A percentile compares a stretch with the other conserved stretches of the same genome.
These are phyloP conservation scores for Mustela nigripes DNA, from an alignment of 2,113 vertebrate genomes.

Conservation along the genomic window DNA sequence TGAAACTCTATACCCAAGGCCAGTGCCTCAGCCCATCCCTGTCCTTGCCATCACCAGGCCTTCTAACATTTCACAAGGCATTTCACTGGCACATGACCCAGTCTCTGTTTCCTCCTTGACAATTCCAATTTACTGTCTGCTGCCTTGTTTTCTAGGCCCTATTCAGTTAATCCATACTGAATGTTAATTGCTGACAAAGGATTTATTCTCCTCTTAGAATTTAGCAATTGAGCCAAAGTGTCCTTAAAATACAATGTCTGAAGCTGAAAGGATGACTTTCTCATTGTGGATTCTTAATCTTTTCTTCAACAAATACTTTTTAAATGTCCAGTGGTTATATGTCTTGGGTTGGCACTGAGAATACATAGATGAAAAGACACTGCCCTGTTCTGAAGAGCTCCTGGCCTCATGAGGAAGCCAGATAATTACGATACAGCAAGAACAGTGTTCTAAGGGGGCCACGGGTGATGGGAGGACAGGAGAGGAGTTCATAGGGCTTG, in stretches of 20 bases:
- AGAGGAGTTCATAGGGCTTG: neutral
- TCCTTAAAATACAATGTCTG: neutral
- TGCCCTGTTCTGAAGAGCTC: neutral
- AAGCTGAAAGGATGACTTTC: slow-evolving; percentile 37
- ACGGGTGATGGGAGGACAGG: accelerated
- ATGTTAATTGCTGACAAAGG: slow-evolving; percentile 4
- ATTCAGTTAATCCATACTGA: neutral
- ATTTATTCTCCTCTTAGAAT: slow-evolving; percentile 36
- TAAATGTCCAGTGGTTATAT: neutral
- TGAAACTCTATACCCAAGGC: neutral
- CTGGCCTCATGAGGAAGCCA: neutral
- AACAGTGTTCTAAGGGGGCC: neutral
- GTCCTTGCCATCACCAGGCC: accelerated
- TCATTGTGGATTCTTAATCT: slow-evolving; percentile 4
- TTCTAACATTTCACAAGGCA: neutral
- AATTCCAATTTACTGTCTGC: neutral
- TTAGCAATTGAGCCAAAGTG: neutral
- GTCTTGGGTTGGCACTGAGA: neutral
- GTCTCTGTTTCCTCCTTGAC: neutral
- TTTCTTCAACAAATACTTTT: slow-evolving; percentile 35
- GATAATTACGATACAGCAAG: neutral
- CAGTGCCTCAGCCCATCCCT: neutral
- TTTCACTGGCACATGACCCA: neutral
- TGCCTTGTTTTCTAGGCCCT: neutral
- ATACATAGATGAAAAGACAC: neutral